A percentile compares a stretch with the other conserved stretches of the same genome.
phyloP scores from a whole-genome alignment of 2,113 vertebrate species.

The Scomber scombrus region DNA sequence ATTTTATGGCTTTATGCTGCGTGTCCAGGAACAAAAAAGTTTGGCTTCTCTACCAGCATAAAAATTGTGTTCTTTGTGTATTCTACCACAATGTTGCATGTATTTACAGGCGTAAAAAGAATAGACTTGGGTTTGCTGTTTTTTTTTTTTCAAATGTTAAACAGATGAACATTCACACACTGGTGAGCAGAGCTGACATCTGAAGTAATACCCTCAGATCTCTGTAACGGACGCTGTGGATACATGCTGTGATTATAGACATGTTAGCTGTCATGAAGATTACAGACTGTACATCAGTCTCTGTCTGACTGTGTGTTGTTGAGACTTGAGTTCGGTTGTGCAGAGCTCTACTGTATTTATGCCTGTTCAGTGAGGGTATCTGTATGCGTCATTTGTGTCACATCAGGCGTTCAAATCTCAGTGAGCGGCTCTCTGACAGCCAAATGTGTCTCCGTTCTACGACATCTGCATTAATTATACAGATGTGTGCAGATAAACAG shows the following conservation, averaged over 20 bases:
- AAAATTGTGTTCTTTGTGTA: background rate
- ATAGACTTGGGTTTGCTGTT: too few species aligned
- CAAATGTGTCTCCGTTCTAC: background rate
- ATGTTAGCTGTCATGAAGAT: conserved; percentile 50
- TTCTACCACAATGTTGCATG: background rate
- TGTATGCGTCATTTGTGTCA: background rate
- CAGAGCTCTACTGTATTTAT: background rate
- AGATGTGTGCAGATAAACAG: conserved; percentile 18
- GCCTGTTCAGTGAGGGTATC: background rate
- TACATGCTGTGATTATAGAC: conserved; percentile 48
- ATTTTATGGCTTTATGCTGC: conserved; percentile 8
- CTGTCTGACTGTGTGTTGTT: background rate
- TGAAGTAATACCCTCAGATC: conserved; percentile 36
- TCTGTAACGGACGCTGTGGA: conserved; percentile 9
- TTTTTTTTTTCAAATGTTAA: background rate
- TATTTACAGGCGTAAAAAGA: background rate
- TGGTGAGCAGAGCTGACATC: conserved; percentile 37
- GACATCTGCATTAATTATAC: conserved; percentile 58
- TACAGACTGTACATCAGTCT: conserved; percentile 26
- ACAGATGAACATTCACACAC: conserved; percentile 13
- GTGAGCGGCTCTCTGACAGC: conserved; percentile 38
- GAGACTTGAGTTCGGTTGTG: background rate
- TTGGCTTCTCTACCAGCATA: background rate
- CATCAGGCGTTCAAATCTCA: conserved; percentile 30
- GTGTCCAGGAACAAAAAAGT: background rate